Evolutionary conservation across 2,797 vertebrate genomes (phyloP).

Genomic region (Enteromius treurensis): DNA sequence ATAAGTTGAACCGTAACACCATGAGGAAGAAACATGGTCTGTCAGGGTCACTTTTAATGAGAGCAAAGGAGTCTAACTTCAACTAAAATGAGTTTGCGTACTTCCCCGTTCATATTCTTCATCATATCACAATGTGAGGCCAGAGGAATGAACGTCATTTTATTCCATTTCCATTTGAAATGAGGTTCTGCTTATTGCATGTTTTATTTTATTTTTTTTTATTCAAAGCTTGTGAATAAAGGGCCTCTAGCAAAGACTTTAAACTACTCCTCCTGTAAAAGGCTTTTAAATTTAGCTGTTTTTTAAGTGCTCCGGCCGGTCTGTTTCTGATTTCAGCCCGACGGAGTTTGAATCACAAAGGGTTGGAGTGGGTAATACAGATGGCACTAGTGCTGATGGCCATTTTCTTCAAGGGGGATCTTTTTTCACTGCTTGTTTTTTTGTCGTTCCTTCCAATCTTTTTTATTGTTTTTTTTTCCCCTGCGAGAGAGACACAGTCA

Average conservation of each 20-base stretch:
- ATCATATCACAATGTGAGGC: neutral
- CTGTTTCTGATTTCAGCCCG: slow-evolving; percentile 53
- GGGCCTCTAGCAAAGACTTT: slow-evolving; percentile 19
- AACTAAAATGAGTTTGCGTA: neutral
- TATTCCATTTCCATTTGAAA: slow-evolving; percentile 23
- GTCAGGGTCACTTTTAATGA: slow-evolving; percentile 52
- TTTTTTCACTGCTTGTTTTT: slow-evolving; percentile 39
- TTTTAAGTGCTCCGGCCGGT: slow-evolving; percentile 55
- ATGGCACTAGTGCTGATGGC: slow-evolving; percentile 59
- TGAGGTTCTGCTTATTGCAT: slow-evolving; percentile 15
- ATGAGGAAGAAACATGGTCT: slow-evolving; percentile 42
- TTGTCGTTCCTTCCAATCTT: slow-evolving; percentile 39
- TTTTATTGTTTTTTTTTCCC: slow-evolving; percentile 50
- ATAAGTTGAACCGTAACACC: slow-evolving; percentile 50
- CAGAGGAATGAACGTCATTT: neutral
- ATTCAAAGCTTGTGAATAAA: slow-evolving; percentile 33
- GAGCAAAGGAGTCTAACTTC: slow-evolving; percentile 35
- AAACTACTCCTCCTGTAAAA: slow-evolving; percentile 46
- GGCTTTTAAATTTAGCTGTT: slow-evolving; percentile 51
- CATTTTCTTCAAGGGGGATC: slow-evolving; percentile 57
- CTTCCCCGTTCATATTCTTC: neutral
- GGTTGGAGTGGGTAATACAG: slow-evolving; percentile 57
- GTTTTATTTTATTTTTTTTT: neutral
- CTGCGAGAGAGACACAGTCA: slow-evolving; percentile 61
- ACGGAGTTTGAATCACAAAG: slow-evolving; percentile 45